Conservation (phyloP, 2,113 vertebrate genomes). For the Emydocephalus ijimae region DNA sequence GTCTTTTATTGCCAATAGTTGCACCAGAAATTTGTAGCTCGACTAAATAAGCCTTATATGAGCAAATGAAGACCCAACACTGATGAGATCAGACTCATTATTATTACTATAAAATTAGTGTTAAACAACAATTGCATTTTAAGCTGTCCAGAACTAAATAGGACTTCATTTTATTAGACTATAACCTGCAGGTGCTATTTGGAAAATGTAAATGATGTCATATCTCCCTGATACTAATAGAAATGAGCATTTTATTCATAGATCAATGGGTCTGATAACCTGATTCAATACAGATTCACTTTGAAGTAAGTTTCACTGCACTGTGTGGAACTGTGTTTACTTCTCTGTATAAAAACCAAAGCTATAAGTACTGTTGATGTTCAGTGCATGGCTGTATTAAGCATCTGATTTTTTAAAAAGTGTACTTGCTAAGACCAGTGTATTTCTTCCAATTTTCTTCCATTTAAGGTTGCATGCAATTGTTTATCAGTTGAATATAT, state of each 20-base stretch:
- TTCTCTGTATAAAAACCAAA: neutral
- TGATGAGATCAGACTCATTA: neutral
- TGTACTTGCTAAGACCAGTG: neutral
- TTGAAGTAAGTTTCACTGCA: neutral
- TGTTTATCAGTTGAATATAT: neutral
- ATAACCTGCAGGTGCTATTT: neutral
- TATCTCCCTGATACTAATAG: neutral
- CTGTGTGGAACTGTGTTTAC: neutral
- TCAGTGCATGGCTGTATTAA: neutral
- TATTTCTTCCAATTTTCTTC: neutral
- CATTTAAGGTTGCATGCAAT: neutral
- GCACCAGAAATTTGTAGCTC: neutral
- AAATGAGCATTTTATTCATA: neutral
- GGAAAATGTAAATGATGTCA: neutral
- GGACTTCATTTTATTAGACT: neutral
- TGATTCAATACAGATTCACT: neutral
- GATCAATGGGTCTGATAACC: neutral
- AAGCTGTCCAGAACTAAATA: neutral
- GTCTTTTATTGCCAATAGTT: neutral
- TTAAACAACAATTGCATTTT: neutral
- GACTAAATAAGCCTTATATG: neutral
- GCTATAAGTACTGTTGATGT: neutral
- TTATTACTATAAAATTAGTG: neutral
- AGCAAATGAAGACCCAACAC: neutral
- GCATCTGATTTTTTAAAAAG: neutral